Conservation (phyloP, 2,888 invertebrate genomes). For the Eledona agricola region DNA sequence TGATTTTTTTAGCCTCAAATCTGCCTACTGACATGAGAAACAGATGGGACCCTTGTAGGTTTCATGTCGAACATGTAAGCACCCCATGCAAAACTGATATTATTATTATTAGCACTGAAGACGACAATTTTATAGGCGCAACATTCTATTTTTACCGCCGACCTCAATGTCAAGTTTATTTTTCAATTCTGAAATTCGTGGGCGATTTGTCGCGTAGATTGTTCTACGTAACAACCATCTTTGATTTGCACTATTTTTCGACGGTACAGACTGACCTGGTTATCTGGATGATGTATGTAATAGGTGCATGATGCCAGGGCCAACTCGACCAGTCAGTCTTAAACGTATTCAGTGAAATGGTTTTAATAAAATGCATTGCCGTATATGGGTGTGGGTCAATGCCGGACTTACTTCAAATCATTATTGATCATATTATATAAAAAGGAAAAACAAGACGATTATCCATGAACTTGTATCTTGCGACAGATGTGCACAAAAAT, state of each 20-base stretch:
- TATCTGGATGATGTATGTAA: slow-evolving; percentile 31
- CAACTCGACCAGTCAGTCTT: slow-evolving; percentile 27
- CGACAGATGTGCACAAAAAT: slow-evolving; percentile 20
- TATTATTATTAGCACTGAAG: too few relatives aligned
- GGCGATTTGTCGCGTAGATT: slow-evolving; percentile 19
- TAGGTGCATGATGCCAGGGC: slow-evolving; percentile 34
- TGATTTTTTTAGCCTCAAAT: too few relatives aligned
- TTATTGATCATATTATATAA: slow-evolving; percentile 18
- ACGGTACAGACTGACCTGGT: slow-evolving; percentile 31
- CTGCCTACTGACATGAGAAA: too few relatives aligned
- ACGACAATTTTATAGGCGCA: not conserved
- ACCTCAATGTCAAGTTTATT: slow-evolving; percentile 32
- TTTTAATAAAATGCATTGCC: slow-evolving; percentile 43
- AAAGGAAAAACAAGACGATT: slow-evolving; percentile 2
- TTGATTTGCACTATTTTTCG: slow-evolving; percentile 23
- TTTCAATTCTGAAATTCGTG: slow-evolving; percentile 16
- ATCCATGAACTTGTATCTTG: slow-evolving; percentile 35
- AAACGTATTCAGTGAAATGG: slow-evolving; percentile 24
- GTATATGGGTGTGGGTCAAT: slow-evolving; percentile 54
- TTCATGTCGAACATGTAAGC: too few relatives aligned
- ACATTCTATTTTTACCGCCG: slow-evolving; percentile 16
- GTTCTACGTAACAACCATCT: slow-evolving; percentile 13
- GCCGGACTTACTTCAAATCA: slow-evolving; percentile 37
- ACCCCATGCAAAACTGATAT: too few relatives aligned
- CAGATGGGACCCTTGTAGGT: too few relatives aligned